Evolutionary conservation across 2,797 vertebrate genomes (phyloP).

Genomic region (Neopelma chrysocephalum): DNA sequence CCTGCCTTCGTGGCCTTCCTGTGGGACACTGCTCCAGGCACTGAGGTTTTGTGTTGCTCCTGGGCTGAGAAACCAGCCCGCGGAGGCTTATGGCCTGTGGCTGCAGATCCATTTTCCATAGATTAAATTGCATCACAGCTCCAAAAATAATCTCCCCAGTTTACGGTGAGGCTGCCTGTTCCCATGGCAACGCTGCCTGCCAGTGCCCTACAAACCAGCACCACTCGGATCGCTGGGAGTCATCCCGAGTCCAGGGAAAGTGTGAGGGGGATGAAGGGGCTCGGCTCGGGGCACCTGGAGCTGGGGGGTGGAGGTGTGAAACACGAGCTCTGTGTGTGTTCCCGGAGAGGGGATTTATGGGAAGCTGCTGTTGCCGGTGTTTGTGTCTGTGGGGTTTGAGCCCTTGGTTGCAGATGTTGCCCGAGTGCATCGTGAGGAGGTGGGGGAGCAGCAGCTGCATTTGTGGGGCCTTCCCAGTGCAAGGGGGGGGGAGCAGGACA

Average conservation of each 20-base stretch:
- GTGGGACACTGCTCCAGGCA: not conserved
- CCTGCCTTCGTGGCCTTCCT: not conserved
- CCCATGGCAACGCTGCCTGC: conserved; percentile 59
- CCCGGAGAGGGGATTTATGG: not conserved
- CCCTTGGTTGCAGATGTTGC: not conserved
- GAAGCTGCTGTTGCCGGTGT: not conserved
- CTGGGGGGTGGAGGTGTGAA: not conserved
- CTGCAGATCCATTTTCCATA: conserved; percentile 36
- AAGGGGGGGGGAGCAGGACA: not conserved
- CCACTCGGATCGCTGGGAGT: not conserved
- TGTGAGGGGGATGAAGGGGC: not conserved
- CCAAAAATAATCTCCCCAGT: conserved; percentile 71
- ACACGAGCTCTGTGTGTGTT: fast-evolving
- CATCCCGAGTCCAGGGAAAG: not conserved
- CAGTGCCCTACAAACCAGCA: not conserved
- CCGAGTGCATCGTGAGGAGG: fast-evolving
- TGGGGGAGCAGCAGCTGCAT: fast-evolving
- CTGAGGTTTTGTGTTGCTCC: not conserved
- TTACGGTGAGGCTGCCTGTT: conserved; percentile 34
- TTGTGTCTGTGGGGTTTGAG: not conserved
- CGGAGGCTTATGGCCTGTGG: not conserved
- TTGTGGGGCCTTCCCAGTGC: not conserved
- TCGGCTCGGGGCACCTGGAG: fast-evolving
- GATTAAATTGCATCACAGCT: conserved; percentile 50
- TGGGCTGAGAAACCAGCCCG: not conserved